A percentile compares a stretch with the other conserved stretches of the same genome.
phyloP scores from a whole-genome alignment of 2,113 vertebrate genomes.

The Platycercus adscitus region DNA sequence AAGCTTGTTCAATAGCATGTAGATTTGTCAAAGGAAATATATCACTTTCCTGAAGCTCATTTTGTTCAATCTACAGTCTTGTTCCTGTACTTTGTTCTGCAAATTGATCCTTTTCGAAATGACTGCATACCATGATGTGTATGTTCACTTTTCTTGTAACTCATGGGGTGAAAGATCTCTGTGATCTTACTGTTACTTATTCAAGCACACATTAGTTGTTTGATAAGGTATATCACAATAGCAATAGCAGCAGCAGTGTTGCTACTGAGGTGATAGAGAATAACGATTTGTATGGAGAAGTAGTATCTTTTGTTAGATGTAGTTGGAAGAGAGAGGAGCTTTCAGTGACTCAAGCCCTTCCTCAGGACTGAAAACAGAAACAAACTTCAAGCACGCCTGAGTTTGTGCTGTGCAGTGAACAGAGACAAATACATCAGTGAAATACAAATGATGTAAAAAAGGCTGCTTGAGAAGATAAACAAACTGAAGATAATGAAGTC shows the following conservation, averaged over 20 bases:
- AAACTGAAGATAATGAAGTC: background rate
- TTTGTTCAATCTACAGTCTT: background rate
- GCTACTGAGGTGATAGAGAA: background rate
- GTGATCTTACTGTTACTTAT: background rate
- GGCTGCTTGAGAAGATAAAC: slow-evolving; percentile 22
- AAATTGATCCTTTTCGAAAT: slow-evolving; percentile 22
- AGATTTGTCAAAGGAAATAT: background rate
- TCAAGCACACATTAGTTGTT: background rate
- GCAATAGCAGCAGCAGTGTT: background rate
- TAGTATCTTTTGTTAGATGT: background rate
- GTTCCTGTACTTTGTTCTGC: slow-evolving; percentile 35
- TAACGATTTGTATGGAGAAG: background rate
- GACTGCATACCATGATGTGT: background rate
- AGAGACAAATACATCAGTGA: background rate
- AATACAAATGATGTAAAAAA: background rate
- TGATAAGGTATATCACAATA: background rate
- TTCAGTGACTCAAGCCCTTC: background rate
- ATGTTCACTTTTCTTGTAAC: slow-evolving; percentile 35
- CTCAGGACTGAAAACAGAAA: background rate
- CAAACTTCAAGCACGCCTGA: background rate
- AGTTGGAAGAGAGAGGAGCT: background rate
- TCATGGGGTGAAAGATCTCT: background rate
- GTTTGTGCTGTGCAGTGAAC: background rate
- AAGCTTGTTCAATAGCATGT: background rate
- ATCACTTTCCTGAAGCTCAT: background rate